Evolutionary conservation across 1,140 invertebrate genomes (phyloP).

Genomic region (Schlechtendalia chinensis): DNA sequence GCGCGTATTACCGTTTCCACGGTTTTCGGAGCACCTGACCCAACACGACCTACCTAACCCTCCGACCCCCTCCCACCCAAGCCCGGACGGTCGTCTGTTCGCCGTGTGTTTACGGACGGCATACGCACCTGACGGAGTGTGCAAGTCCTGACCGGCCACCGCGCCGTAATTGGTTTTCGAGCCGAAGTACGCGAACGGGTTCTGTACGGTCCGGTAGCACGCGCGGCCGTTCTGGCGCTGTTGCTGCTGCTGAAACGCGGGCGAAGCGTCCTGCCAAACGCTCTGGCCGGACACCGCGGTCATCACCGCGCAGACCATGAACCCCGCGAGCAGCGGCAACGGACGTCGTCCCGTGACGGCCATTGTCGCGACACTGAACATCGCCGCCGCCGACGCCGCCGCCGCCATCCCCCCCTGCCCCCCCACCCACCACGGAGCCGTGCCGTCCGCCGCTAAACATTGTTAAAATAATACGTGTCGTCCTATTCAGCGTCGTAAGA

Average conservation of each 20-base stretch:
- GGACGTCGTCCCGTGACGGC: not conserved
- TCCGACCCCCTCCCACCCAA: too few relatives aligned
- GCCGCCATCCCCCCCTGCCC: too few relatives aligned
- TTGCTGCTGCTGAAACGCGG: not conserved
- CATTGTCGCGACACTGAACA: constrained; percentile 5
- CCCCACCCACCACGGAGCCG: too few relatives aligned
- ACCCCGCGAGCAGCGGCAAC: not conserved
- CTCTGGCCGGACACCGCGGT: too few relatives aligned
- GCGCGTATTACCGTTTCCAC: too few relatives aligned
- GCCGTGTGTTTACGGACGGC: too few relatives aligned
- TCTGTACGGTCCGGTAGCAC: constrained; percentile 53
- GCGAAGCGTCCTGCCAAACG: not conserved
- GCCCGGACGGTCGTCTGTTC: too few relatives aligned
- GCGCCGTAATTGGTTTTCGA: constrained; percentile 59
- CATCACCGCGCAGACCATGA: not conserved
- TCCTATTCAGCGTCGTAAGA: too few relatives aligned
- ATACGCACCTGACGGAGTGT: constrained; percentile 56
- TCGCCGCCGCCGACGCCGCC: not conserved
- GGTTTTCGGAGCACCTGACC: too few relatives aligned
- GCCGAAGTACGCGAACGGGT: constrained; percentile 58
- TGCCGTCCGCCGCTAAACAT: too few relatives aligned
- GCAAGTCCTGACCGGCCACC: constrained; percentile 55
- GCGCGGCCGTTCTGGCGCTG: not conserved
- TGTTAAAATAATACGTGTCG: too few relatives aligned
- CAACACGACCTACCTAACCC: too few relatives aligned